These are phyloP conservation scores for Carlito syrichta DNA, from an alignment of 2,113 vertebrate genomes.

Conservation along the genomic window DNA sequence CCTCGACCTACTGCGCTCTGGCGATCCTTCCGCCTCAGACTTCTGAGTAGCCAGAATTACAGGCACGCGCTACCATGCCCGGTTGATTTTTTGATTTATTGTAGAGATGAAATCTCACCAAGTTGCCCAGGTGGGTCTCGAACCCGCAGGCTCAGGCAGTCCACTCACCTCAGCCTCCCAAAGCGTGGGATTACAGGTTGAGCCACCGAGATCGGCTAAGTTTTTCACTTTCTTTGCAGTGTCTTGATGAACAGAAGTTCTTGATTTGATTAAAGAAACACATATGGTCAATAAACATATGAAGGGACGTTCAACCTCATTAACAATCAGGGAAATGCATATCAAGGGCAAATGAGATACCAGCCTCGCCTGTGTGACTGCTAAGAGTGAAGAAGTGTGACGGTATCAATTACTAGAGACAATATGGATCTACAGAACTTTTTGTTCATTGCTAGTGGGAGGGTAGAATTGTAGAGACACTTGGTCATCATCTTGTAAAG, in stretches of 20 bases:
- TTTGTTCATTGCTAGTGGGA: not conserved
- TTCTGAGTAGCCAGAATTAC: no score
- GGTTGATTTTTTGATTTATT: no score
- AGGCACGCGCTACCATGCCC: no score
- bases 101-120: no score
- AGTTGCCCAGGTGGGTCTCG: no score
- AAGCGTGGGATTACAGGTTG: no score
- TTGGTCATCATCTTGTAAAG: not conserved
- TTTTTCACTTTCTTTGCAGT: not conserved
- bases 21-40: no score
- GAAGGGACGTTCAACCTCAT: not conserved
- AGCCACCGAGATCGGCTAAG: no score
- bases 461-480: not conserved
- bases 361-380: not conserved
- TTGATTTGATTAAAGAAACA: conserved; percentile 30
- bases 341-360: not conserved
- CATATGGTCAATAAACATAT: not conserved
- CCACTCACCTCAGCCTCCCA: no score
- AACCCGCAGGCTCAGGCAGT: no score
- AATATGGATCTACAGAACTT: not conserved
- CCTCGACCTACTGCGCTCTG: no score
- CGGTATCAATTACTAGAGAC: not conserved
- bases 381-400: not conserved
- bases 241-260: conserved; percentile 30
- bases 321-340: not conserved